Percentiles rank a stretch among this genome's conserved stretches.
Evolutionary conservation across 2,888 invertebrate genomes (phyloP).

Genomic region (Plebejus anna): DNA sequence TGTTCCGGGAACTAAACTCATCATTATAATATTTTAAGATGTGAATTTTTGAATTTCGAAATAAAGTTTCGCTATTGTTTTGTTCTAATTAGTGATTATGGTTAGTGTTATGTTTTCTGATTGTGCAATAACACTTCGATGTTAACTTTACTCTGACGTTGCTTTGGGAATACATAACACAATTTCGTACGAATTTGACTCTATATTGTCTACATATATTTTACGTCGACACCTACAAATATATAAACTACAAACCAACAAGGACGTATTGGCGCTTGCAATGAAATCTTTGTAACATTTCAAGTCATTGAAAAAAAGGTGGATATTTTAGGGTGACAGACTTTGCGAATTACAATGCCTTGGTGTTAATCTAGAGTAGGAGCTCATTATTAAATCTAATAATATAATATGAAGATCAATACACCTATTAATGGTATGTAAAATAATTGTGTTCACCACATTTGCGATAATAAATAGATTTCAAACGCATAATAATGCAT

Average conservation of each 20-base stretch:
- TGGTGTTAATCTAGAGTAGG: too few species aligned
- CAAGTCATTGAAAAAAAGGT: not conserved
- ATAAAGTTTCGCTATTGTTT: conserved; percentile 26
- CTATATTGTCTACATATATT: not conserved
- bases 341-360: too few species aligned
- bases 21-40: conserved; percentile 2
- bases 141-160: not conserved
- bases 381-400: too few species aligned
- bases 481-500: too few species aligned
- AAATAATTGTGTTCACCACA: too few species aligned
- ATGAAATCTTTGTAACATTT: not conserved
- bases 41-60: conserved; percentile 13
- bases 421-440: too few species aligned
- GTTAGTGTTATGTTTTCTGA: not conserved
- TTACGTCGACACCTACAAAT: too few species aligned
- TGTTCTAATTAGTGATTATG: not conserved
- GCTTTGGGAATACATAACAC: not conserved
- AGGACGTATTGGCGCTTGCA: not conserved
- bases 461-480: too few species aligned
- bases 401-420: too few species aligned
- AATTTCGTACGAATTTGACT: not conserved
- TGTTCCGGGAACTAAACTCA: not conserved
- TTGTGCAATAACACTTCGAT: not conserved
- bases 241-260: not conserved
- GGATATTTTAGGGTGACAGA: too few species aligned